Evolutionary conservation across 2,888 invertebrate species (phyloP), one percentile per base, ranked within the genome.

Genomic region (Clistopyga incitator): DNA sequence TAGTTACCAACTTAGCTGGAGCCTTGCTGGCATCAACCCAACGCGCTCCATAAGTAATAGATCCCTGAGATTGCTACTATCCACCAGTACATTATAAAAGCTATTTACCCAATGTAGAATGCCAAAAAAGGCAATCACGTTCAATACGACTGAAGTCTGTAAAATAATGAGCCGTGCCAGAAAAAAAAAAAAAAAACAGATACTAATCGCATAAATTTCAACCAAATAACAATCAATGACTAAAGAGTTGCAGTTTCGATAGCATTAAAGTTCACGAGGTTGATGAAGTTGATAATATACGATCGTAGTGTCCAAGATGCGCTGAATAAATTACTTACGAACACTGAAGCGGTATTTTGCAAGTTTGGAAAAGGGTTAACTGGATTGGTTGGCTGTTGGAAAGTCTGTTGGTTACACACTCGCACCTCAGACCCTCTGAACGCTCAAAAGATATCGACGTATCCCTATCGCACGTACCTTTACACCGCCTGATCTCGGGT

Each of bases 391-490:
- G 52, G 52, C 61, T 68, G 68, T 67, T 29, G 59, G 29, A 25
- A 68, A 50, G 15, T 68, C 82, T 54, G 72, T 74, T 56, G 54
- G 76, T 76, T 61, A 34, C 8, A 76, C 54, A 71, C 76, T 61
- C 42, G 20, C 59, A 42, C 34, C 38, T 42, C 15, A 52, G 23
- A 42, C 59, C 20, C 54, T 56, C 68, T 70, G 38, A 56, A 61
- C 76, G 56, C 61, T 50, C 64, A 68, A 80, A 86, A 86, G 84
- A 84, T 87, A 88, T 88, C 85, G 81, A 81, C 70, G 68, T 79
- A 61, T 29, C 45, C 78, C 84, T 87, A 86, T 88, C 87, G 84
- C 84, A 86, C 86, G 86, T 87, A 86, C 86, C 80, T 77, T 52
- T 77, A 81, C 75, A 82, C 84, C 70, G 75, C 65, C 45, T 8